These are phyloP conservation scores for Scomber japonicus DNA, from an alignment of 2,113 vertebrate genomes.

Conservation along the genomic window DNA sequence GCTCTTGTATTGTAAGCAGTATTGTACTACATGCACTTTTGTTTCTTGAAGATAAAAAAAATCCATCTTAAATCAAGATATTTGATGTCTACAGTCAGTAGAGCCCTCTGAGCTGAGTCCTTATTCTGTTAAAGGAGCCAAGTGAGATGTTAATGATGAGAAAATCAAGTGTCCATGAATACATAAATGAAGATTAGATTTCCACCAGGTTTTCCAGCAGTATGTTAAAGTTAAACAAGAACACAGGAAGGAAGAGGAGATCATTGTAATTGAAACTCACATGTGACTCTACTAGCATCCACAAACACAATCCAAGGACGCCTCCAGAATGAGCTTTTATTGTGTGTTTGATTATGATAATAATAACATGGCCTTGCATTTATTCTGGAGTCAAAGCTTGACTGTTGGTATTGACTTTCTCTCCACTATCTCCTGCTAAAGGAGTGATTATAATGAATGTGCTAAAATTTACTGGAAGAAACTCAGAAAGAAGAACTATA, in stretches of 20 bases:
- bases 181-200: background rate
- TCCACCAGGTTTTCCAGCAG: slow-evolving; percentile 3
- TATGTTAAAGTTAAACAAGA: background rate
- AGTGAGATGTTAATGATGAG: background rate
- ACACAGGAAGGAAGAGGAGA: background rate
- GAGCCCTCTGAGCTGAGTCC: background rate
- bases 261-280: slow-evolving; percentile 31
- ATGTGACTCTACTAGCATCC: slow-evolving; percentile 4
- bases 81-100: background rate
- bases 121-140: background rate
- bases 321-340: slow-evolving; percentile 5
- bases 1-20: too few relatives aligned
- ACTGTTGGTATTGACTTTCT: background rate
- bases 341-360: slow-evolving; percentile 13
- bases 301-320: slow-evolving; percentile 1
- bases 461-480: background rate
- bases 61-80: background rate
- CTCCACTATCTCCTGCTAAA: background rate
- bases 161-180: slow-evolving; percentile 25
- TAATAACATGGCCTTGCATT: background rate
- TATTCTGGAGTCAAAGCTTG: background rate
- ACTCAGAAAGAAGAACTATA: background rate
- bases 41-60: background rate
- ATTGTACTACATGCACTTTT: too few relatives aligned
- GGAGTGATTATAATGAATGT: background rate